phyloP scores from a whole-genome alignment of 2,888 invertebrate genomes.

The Synanthedon andrenaeformis region DNA sequence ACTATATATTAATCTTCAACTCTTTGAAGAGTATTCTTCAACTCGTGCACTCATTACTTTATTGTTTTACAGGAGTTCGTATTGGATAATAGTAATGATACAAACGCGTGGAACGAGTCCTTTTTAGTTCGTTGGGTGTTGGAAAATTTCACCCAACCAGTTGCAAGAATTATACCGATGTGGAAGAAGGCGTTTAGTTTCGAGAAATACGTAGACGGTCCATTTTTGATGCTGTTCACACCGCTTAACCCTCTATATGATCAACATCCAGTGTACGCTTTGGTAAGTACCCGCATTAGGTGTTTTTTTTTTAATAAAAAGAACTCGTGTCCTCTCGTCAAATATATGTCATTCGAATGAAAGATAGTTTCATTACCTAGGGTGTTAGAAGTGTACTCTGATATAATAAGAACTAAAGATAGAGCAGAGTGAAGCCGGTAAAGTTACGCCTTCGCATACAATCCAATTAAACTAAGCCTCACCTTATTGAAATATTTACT shows the following conservation, averaged over 20 bases:
- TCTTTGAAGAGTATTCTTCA: no score
- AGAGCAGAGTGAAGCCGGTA: no score
- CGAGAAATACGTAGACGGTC: conserved; percentile 75
- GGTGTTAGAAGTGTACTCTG: no score
- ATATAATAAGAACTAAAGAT: no score
- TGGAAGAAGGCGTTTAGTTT: conserved; percentile 78
- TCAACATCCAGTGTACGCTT: conserved; percentile 75
- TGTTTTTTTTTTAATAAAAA: conserved; percentile 3
- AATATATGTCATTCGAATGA: no score
- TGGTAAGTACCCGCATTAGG: conserved; percentile 63
- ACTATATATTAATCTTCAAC: no score
- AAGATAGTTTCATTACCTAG: no score
- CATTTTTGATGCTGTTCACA: conserved; percentile 82
- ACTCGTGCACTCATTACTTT: not conserved
- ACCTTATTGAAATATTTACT: no score
- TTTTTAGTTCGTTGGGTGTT: conserved; percentile 72
- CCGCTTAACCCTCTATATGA: conserved; percentile 79
- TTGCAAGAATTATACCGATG: conserved; percentile 76
- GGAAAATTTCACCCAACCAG: conserved; percentile 71
- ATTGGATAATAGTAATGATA: conserved; percentile 26
- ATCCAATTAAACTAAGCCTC: no score
- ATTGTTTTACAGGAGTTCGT: conserved; percentile 61
- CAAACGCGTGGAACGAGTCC: conserved; percentile 46
- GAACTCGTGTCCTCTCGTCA: no score
- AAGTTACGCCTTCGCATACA: no score